These are phyloP conservation scores for Chrysolina haemoptera DNA, from an alignment of 2,888 invertebrate genomes.

Conservation along the genomic window DNA sequence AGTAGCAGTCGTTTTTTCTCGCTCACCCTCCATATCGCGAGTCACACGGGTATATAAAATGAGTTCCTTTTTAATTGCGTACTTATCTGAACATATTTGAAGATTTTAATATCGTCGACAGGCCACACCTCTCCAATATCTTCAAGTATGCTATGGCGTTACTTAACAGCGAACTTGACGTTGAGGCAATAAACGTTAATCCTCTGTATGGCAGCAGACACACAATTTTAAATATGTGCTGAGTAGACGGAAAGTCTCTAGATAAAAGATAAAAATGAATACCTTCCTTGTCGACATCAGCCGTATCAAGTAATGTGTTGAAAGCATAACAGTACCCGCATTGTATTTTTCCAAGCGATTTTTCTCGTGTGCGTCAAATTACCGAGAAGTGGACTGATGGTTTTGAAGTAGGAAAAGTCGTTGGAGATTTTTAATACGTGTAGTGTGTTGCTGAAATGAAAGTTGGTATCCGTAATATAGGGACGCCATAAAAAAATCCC, in stretches of 20 bases:
- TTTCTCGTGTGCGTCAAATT: neutral
- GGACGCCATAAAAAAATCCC: no score
- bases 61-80: no score
- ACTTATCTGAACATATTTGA: neutral
- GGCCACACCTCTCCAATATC: neutral
- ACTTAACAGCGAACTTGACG: conserved; percentile 10
- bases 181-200: neutral
- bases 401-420: neutral
- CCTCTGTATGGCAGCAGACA: neutral
- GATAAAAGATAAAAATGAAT: conserved; percentile 29
- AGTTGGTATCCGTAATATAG: no score
- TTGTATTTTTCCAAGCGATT: conserved; percentile 30
- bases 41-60: no score
- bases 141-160: neutral
- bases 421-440: neutral
- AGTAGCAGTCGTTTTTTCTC: no score
- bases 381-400: neutral
- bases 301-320: conserved; percentile 28
- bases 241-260: conserved; percentile 35
- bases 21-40: no score
- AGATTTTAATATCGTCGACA: neutral
- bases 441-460: no score
- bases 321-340: conserved; percentile 33
- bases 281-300: conserved; percentile 3
- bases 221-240: conserved; percentile 32